A percentile compares a stretch with the other conserved stretches of the same genome.
Evolutionary conservation across 2,797 vertebrate species (phyloP).

Genomic region (Manis javanica): DNA sequence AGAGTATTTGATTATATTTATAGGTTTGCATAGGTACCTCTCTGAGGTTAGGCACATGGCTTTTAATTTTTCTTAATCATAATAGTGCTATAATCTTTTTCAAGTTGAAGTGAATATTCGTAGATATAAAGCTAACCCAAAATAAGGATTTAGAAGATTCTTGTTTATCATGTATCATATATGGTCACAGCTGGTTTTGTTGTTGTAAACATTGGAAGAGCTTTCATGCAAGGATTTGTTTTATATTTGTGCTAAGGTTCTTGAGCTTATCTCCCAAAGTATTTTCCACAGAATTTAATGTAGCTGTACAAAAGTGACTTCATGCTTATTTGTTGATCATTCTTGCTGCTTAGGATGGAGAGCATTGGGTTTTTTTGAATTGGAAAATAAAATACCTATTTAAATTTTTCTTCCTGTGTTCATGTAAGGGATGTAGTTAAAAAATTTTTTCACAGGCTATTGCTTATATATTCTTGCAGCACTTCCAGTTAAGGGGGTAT

Average conservation of each 20-base stretch:
- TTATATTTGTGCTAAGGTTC: constrained; percentile 51
- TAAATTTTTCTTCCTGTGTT: constrained; percentile 61
- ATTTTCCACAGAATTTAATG: constrained; percentile 25
- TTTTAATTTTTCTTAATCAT: constrained; percentile 60
- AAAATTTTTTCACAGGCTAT: constrained; percentile 11
- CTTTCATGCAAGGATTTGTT: constrained; percentile 17
- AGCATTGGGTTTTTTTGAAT: constrained; percentile 76
- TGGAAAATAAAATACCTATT: constrained; percentile 75
- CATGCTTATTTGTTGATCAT: constrained; percentile 65
- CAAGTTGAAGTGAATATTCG: constrained; percentile 43
- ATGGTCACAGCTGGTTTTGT: not conserved
- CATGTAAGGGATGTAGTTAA: constrained; percentile 32
- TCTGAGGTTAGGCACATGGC: not conserved
- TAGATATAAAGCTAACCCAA: constrained; percentile 33
- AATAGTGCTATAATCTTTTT: constrained; percentile 50
- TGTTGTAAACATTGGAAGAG: constrained; percentile 14
- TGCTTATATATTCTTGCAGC: constrained; percentile 38
- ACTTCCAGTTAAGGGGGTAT: constrained; percentile 52
- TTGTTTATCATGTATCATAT: constrained; percentile 39
- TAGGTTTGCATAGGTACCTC: constrained; percentile 36
- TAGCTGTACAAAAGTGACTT: constrained; percentile 50
- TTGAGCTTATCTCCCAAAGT: constrained; percentile 32
- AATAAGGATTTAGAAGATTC: constrained; percentile 27
- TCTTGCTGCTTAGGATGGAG: constrained; percentile 77
- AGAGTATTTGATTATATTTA: constrained; percentile 38